phyloP scores from a whole-genome alignment of 2,797 vertebrate species.

The Rousettus madagascariensis region DNA sequence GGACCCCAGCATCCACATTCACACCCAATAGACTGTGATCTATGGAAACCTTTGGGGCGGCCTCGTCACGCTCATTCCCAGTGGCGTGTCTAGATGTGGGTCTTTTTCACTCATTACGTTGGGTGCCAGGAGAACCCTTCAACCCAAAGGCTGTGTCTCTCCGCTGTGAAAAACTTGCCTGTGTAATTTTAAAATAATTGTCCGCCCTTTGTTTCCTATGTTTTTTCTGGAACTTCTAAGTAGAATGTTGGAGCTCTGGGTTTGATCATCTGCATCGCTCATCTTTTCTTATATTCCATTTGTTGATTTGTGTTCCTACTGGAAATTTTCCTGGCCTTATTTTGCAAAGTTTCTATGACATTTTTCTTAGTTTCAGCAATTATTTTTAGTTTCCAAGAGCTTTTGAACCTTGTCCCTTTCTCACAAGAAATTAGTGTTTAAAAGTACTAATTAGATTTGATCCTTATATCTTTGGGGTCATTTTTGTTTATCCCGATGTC shows the following conservation, averaged over 20 bases:
- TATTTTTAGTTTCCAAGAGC: neutral
- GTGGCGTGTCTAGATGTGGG: neutral
- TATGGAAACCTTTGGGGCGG: neutral
- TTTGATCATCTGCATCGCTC: neutral
- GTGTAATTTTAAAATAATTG: neutral
- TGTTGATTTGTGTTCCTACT: neutral
- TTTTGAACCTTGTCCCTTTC: neutral
- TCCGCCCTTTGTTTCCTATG: neutral
- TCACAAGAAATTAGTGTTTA: neutral
- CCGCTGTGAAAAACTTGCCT: neutral
- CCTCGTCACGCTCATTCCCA: neutral
- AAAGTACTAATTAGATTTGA: neutral
- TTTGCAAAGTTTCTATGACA: neutral
- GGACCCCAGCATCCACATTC: too few relatives aligned
- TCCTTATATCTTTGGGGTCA: neutral
- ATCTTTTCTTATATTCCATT: neutral
- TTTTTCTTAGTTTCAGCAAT: neutral
- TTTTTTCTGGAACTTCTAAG: neutral
- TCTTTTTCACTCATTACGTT: neutral
- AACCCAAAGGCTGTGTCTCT: neutral
- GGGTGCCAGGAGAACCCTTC: neutral
- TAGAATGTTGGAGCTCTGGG: neutral
- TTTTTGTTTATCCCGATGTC: neutral
- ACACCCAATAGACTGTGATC: too few relatives aligned
- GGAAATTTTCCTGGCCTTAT: neutral